phyloP scores from a whole-genome alignment of 2,113 vertebrate species.

The Cromileptes altivelis region DNA sequence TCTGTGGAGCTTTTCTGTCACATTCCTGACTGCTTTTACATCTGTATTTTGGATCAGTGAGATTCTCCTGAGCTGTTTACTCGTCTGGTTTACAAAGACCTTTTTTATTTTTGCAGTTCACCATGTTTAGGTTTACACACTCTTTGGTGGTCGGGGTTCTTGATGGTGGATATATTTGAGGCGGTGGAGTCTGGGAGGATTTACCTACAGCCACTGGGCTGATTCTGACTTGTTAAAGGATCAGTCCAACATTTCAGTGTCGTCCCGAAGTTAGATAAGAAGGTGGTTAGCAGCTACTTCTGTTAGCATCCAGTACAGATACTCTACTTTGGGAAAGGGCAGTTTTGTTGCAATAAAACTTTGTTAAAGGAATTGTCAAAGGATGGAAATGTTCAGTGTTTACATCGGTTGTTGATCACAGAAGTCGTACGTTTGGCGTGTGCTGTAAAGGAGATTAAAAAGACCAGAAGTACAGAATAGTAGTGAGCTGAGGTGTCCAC shows the following conservation, averaged over 20 bases:
- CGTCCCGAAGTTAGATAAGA: background rate
- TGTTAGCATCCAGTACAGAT: background rate
- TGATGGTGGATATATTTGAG: background rate
- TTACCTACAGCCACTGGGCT: background rate
- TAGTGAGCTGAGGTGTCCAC: background rate
- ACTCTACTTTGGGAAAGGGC: background rate
- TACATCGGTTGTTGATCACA: too few relatives aligned
- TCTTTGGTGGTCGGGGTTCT: background rate
- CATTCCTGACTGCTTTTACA: background rate
- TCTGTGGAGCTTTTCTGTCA: background rate
- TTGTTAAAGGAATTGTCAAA: too few relatives aligned
- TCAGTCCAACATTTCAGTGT: background rate
- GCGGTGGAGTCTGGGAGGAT: slow-evolving; percentile 2
- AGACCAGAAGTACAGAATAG: background rate
- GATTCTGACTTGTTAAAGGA: background rate
- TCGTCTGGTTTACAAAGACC: background rate
- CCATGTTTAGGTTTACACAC: background rate
- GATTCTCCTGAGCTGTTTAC: background rate
- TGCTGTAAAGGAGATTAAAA: too few relatives aligned
- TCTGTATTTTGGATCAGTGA: background rate
- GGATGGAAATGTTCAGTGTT: too few relatives aligned
- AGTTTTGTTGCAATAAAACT: background rate
- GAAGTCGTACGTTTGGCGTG: too few relatives aligned
- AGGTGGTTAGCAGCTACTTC: too few relatives aligned
- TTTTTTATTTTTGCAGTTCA: background rate